A percentile compares a stretch with the other conserved stretches of the same genome.
Conservation (phyloP, 2,888 invertebrate genomes). For the Doris montereyensis region DNA sequence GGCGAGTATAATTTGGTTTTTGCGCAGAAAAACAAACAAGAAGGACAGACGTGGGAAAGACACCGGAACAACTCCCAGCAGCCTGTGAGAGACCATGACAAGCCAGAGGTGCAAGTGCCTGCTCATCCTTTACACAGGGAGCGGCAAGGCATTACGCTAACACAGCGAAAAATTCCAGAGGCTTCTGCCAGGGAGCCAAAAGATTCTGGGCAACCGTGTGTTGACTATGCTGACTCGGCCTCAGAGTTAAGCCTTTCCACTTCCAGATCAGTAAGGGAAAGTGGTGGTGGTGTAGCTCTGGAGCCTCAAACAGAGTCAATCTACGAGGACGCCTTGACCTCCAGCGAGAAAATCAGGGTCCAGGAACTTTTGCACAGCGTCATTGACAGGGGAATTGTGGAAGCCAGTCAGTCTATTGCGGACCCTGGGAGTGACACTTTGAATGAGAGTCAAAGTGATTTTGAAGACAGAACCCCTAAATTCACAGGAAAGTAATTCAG, state of each 20-base stretch:
- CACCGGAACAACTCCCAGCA: neutral
- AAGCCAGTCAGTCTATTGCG: neutral
- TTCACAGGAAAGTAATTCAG: too few species aligned
- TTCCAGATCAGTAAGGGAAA: neutral
- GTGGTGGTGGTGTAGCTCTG: neutral
- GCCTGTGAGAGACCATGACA: neutral
- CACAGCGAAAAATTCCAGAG: constrained; percentile 35
- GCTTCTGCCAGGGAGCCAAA: constrained; percentile 23
- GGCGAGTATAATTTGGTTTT: constrained; percentile 61
- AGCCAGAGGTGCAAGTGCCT: neutral
- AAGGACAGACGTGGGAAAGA: neutral
- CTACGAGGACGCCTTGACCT: neutral
- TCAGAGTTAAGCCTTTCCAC: neutral
- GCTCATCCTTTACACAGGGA: neutral
- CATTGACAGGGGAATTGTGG: neutral
- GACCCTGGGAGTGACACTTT: neutral
- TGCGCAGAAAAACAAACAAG: constrained; percentile 44
- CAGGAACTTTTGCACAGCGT: neutral
- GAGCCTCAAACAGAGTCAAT: neutral
- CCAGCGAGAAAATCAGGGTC: too few species aligned
- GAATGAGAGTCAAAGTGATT: too few species aligned
- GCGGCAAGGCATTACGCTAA: constrained; percentile 13
- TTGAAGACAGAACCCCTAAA: too few species aligned
- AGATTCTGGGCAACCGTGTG: too few species aligned
- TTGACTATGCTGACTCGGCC: neutral